Evolutionary conservation across 2,113 vertebrate species (phyloP).

Genomic region (Podarcis raffonei): DNA sequence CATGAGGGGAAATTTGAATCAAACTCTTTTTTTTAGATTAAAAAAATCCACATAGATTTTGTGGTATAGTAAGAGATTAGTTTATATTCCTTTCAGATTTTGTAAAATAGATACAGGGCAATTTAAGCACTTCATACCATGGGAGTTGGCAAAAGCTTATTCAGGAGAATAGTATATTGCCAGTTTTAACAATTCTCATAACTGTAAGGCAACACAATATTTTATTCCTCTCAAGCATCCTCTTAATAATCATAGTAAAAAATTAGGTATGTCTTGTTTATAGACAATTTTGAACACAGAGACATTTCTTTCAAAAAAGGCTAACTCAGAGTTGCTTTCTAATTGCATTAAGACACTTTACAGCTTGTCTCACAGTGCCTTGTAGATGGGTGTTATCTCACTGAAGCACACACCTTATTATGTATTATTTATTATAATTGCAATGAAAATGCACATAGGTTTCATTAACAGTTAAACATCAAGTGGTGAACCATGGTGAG

Average conservation of each 20-base stretch:
- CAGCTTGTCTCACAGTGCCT: constrained; percentile 33
- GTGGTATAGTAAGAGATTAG: not conserved
- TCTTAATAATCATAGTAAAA: constrained; percentile 47
- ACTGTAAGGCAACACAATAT: constrained; percentile 32
- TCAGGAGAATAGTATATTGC: constrained; percentile 41
- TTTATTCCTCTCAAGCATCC: constrained; percentile 20
- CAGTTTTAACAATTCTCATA: constrained; percentile 37
- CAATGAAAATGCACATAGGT: constrained; percentile 50
- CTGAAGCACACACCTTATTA: constrained; percentile 54
- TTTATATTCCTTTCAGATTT: constrained; percentile 23
- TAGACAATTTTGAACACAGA: constrained; percentile 23
- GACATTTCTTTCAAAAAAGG: constrained; percentile 32
- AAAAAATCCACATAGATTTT: not conserved
- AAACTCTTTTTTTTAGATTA: not conserved
- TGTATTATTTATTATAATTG: constrained; percentile 66
- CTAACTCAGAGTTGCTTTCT: constrained; percentile 49
- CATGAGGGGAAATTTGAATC: not conserved
- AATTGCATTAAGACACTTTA: constrained; percentile 44
- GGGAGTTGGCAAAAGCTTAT: constrained; percentile 53
- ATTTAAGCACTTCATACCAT: constrained; percentile 47
- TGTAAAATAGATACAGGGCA: constrained; percentile 24
- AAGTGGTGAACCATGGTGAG: constrained; percentile 40
- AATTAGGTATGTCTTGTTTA: constrained; percentile 40
- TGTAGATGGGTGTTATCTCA: constrained; percentile 37
- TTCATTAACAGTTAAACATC: constrained; percentile 55